These are phyloP conservation scores for Ceratitis capitata DNA, from an alignment of 1,140 invertebrate species.

Conservation along the genomic window DNA sequence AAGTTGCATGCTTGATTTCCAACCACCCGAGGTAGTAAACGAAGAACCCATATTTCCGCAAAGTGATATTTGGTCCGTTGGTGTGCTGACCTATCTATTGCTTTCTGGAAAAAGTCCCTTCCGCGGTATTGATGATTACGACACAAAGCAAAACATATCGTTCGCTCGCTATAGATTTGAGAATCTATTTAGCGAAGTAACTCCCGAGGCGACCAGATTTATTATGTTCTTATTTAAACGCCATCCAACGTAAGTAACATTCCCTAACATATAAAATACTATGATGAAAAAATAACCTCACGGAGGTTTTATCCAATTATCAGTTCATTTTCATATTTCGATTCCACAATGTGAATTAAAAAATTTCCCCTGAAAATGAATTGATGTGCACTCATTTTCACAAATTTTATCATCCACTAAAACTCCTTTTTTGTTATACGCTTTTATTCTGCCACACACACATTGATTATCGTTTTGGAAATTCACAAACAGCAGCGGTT, in stretches of 20 bases:
- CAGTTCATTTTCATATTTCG: too few species aligned
- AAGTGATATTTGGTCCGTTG: conserved; percentile 96
- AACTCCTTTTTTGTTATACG: too few species aligned
- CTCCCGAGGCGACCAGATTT: conserved; percentile 93
- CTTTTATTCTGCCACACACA: too few species aligned
- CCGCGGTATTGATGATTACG: conserved; percentile 80
- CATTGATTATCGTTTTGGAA: too few species aligned
- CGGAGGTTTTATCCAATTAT: too few species aligned
- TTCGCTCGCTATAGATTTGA: conserved; percentile 95
- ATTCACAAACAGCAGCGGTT: too few species aligned
- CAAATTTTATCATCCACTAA: too few species aligned
- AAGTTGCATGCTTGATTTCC: conserved; percentile 67
- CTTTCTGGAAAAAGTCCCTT: conserved; percentile 95
- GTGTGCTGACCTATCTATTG: conserved; percentile 92
- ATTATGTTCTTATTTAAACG: conserved; percentile 95
- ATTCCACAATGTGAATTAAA: too few species aligned
- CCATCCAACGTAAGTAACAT: conserved; percentile 78
- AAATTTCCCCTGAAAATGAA: neutral
- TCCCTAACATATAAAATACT: neutral
- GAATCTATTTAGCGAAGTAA: conserved; percentile 92
- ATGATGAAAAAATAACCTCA: neutral
- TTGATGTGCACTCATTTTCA: too few species aligned
- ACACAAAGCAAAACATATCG: conserved; percentile 90
- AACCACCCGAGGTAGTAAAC: conserved; percentile 91
- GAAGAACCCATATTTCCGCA: conserved; percentile 87